A percentile compares a stretch with the other conserved stretches of the same genome.
Conservation (phyloP, 2,797 vertebrate species). For the Crypturellus tataupa region DNA sequence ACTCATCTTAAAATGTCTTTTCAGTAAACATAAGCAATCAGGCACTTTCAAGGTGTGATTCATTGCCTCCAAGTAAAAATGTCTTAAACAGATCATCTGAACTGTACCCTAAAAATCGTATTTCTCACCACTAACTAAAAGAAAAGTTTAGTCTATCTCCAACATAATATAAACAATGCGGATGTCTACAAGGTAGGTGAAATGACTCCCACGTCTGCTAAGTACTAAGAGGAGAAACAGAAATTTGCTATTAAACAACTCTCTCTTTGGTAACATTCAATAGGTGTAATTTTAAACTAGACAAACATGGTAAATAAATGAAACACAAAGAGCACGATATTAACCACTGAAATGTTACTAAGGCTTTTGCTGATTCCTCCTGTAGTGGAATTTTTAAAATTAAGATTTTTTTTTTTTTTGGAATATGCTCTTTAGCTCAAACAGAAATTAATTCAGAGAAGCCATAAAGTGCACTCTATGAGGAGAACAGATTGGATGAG, state of each 20-base stretch:
- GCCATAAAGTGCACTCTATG: slow-evolving; percentile 53
- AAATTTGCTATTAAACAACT: not conserved
- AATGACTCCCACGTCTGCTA: not conserved
- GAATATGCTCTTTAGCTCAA: slow-evolving; percentile 28
- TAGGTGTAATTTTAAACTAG: slow-evolving; percentile 10
- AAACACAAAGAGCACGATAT: slow-evolving; percentile 50
- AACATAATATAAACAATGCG: not conserved
- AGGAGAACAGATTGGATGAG: slow-evolving; percentile 51
- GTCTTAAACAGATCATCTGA: not conserved
- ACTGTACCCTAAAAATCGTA: not conserved
- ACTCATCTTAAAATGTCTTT: not conserved
- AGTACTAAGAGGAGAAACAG: not conserved
- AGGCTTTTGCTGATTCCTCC: slow-evolving; percentile 25
- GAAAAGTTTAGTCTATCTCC: not conserved
- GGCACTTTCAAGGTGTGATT: not conserved
- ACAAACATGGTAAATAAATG: slow-evolving; percentile 33
- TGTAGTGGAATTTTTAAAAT: slow-evolving; percentile 39
- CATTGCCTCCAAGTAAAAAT: not conserved
- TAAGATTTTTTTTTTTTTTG: slow-evolving; percentile 1
- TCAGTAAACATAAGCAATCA: not conserved
- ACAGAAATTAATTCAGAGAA: slow-evolving; percentile 66
- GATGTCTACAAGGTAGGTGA: not conserved
- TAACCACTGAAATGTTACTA: not conserved
- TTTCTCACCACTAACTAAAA: not conserved
- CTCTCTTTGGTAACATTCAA: not conserved